These are phyloP conservation scores for Lasiurus cinereus DNA, from an alignment of 2,113 vertebrate genomes.

Conservation along the genomic window DNA sequence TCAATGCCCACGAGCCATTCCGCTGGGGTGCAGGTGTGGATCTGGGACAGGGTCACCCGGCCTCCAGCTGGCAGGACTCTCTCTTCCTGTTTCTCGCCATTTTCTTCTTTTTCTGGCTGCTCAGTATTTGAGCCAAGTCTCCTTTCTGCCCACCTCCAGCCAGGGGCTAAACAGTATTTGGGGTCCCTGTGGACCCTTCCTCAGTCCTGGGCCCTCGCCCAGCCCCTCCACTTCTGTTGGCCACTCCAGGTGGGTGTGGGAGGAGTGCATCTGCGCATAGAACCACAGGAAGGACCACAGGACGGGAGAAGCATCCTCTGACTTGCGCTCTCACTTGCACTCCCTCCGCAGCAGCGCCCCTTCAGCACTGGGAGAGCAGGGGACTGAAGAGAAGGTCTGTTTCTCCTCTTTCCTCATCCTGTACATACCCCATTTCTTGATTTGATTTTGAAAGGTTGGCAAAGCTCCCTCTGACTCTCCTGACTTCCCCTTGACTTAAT, in stretches of 20 bases:
- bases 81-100: slow-evolving; percentile 95
- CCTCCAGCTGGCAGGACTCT: slow-evolving; percentile 94
- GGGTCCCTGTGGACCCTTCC: slow-evolving; percentile 72
- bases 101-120: slow-evolving; percentile 97
- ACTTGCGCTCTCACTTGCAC: background rate
- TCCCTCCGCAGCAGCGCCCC: background rate
- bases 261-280: background rate
- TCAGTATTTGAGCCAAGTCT: slow-evolving; percentile 91
- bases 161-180: slow-evolving; percentile 82
- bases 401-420: background rate
- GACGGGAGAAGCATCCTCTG: background rate
- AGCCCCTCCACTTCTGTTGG: slow-evolving; percentile 1
- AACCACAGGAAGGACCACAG: background rate
- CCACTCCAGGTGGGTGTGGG: background rate
- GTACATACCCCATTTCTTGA: slow-evolving; percentile 44
- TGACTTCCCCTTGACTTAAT: slow-evolving; percentile 66
- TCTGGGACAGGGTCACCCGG: slow-evolving; percentile 77
- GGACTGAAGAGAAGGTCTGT: background rate
- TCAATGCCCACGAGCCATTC: slow-evolving; percentile 88
- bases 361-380: background rate
- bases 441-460: slow-evolving; percentile 68
- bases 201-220: background rate
- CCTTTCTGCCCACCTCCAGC: slow-evolving; percentile 66
- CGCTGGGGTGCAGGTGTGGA: slow-evolving; percentile 83
- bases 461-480: slow-evolving; percentile 25